Base-by-base conservation (phyloP, 2,888 invertebrate species). In the Amiota mariae region DNA sequence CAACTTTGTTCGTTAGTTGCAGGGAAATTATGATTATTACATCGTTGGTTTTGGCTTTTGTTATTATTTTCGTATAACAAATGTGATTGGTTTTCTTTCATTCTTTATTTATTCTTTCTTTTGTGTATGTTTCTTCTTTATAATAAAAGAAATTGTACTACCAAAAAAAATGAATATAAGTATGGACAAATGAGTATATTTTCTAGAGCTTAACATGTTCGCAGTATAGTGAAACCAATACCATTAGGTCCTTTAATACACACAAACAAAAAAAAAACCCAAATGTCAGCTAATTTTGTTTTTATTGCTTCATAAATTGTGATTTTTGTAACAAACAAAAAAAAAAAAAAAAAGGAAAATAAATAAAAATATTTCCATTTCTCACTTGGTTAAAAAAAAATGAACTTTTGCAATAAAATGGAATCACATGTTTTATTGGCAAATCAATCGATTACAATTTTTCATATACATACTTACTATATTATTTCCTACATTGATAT, bases 21-120 rank as follows among this genome's bases (percentile, higher is more conserved):
- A 68, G 54, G 67, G 67, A 68, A 68, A 68, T 68, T 68, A 68
- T 68, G 67, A 68, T 68, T 68, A 68, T 66, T 68, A 36, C 36
- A 68, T 68, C 67, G n/a, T 24, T 51, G 67, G 24, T 20, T 68
- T 68, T 68, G 67, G 24, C 49, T 68, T 68, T 68, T 68, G 51
- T 68, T 54, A 68, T 68, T 68, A 68, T 68, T 68, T 51, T 68
- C 54, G 51, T 15, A 68, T 68, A 54, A 68, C 8, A 63, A 59
- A 59, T 59, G 59, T 63, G 63, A 63, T 63, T 63, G 67, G 10
- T 59, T 59, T 59, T 59, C 67, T 20, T 9, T 51, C 20, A 47
- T 15, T 49, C 59, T 15, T 36, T 8, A 13, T 36, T 63, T 11
- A 18, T 36, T 24, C 46, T 36, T 68, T 59, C 59, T 59, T 59